Percentiles rank a stretch among this genome's conserved stretches.
Conservation (phyloP, 2,113 vertebrate species). For the Siphamia tubifer region DNA sequence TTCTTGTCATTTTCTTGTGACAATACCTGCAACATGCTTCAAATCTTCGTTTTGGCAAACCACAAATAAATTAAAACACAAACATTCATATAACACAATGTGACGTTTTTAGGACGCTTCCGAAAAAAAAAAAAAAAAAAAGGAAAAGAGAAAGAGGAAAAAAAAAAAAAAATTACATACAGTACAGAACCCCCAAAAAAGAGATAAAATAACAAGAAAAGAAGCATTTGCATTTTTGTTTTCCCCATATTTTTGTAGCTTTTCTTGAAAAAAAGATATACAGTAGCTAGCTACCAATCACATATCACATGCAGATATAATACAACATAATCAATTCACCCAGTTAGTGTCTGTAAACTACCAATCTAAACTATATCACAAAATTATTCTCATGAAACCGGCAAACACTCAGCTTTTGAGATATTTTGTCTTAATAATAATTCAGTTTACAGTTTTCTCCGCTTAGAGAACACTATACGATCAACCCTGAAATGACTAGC, state of each 20-base stretch:
- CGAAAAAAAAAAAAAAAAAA: conserved; percentile 65
- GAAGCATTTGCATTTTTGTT: conserved; percentile 71
- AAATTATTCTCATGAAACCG: conserved; percentile 78
- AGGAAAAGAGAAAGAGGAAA: no score
- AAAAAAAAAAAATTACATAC: conserved; percentile 61
- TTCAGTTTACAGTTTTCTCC: conserved; percentile 75
- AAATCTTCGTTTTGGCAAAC: conserved; percentile 84
- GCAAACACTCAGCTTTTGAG: conserved; percentile 79
- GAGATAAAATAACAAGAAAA: conserved; percentile 47
- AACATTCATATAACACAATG: conserved; percentile 79
- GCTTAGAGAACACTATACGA: conserved; percentile 67
- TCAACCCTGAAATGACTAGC: conserved; percentile 73
- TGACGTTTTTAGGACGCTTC: conserved; percentile 71
- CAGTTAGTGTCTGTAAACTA: conserved; percentile 84
- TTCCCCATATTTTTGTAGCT: conserved; percentile 49
- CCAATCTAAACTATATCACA: conserved; percentile 84
- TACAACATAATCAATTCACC: conserved; percentile 83
- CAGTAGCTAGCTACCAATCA: conserved; percentile 81
- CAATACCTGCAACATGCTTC: conserved; percentile 79
- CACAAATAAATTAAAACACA: conserved; percentile 83
- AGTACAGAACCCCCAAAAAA: conserved; percentile 58
- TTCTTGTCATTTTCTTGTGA: conserved; percentile 70
- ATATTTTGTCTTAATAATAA: conserved; percentile 76
- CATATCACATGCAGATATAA: conserved; percentile 77
- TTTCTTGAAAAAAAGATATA: conserved; percentile 77